These are phyloP conservation scores for Myrmecophaga tridactyla DNA, from an alignment of 2,113 vertebrate species.

Conservation along the genomic window DNA sequence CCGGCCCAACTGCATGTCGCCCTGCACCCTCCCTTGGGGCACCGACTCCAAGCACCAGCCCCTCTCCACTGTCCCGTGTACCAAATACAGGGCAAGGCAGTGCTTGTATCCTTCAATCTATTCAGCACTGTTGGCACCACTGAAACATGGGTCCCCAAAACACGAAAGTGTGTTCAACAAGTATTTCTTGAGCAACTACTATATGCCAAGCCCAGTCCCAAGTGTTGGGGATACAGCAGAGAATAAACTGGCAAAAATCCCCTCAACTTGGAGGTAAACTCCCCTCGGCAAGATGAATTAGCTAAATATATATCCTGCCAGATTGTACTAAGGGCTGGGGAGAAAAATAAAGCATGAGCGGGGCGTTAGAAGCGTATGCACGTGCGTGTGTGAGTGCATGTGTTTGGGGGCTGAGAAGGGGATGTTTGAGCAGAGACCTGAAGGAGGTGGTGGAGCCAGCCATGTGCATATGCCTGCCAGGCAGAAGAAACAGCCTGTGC, in stretches of 20 bases:
- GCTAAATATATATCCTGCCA: fast-evolving
- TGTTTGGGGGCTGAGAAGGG: fast-evolving
- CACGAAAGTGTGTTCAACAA: no score
- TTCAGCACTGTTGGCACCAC: not conserved
- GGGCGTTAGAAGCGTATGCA: fast-evolving
- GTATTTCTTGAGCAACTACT: not conserved
- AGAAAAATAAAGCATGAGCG: no score
- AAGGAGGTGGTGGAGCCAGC: not conserved
- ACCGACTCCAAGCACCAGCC: not conserved
- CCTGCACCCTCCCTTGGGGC: not conserved
- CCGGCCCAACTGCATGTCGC: fast-evolving
- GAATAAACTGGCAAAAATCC: not conserved
- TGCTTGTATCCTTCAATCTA: not conserved
- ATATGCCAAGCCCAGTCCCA: not conserved
- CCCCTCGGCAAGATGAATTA: not conserved
- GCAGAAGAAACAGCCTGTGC: not conserved
- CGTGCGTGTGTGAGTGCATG: no score
- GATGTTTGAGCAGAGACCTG: not conserved
- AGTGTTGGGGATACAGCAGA: not conserved
- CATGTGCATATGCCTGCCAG: fast-evolving
- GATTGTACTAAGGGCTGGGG: fast-evolving
- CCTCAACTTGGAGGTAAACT: not conserved
- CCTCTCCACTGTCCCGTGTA: not conserved
- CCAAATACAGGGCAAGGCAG: not conserved
- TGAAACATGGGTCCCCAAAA: not conserved